Evolutionary conservation across 1,140 invertebrate species (phyloP), one percentile per base, ranked within the genome.

Genomic region (Thaumetopoea pityocampa): DNA sequence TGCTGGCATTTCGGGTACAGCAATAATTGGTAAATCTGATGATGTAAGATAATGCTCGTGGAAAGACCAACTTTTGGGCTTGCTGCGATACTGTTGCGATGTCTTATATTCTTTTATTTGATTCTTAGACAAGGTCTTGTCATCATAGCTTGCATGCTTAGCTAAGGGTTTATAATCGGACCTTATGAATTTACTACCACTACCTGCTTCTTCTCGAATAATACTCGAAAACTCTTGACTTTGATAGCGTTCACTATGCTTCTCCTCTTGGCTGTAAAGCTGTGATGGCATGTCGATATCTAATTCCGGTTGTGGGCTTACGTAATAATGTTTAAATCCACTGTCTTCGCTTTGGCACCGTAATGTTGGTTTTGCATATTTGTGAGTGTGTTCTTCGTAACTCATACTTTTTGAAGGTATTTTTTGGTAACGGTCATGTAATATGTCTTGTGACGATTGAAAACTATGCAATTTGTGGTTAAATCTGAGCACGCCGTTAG

Each of bases 41-140:
- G 74, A 86, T 20, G 78, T 66, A 4, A 89, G 61, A 67, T 88
- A 86, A 62, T 89, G 88, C 57, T 89, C 88, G 49, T 89, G 88
- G 44, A 89, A 89, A 5, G 88, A 89, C 77, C 87, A 87, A 40
- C 87, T 89, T 66, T 89, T 88, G 10, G 81, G 81, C 60, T 86
- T 86, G 43, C 71, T 80, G 1, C 87, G 76, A 47, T 88, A 76
- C 57, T 88, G 87, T 47, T 88, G 87, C 35, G 85, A 87, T 5
- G 74, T 85, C 65, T 89, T 89, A 48, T 88, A 89, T 50, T 89
- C 88, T 35, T 88, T 87, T 44, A 89, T 89, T 74, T 89, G 88
- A 50, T 87, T 85, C 56, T 88, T 88, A 1, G 88, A 89, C 10
- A 89, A 44, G 5, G 88, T 89, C 65, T 88, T 88, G 48, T 89